Evolutionary conservation across 2,113 vertebrate species (phyloP), one percentile per base, ranked within the genome.

Genomic region (Cheilinus undulatus): DNA sequence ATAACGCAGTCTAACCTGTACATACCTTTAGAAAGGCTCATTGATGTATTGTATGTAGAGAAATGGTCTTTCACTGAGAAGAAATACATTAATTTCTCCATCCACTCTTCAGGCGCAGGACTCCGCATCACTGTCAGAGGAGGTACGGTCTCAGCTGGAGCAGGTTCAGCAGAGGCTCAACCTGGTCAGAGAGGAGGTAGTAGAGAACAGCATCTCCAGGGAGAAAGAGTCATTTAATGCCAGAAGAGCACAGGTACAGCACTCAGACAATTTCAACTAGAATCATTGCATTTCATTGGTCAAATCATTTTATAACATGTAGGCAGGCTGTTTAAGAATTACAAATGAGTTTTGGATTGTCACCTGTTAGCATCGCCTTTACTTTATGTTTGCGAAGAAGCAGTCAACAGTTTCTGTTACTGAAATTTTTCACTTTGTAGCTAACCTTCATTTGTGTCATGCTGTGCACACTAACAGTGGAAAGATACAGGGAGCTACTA

Each of bases 161-260:
- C 68, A 95, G 59, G 95, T 97, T 27, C 97, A 99, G 89, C 96
- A 97, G 89, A 95, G 96, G 69, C 92, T 99, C 17, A 94, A 89
- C 42, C 91, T 96, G 57, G 96, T 99, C 80, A 92, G 98, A 69
- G 95, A 96, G 69, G 97, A 98, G 74, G 97, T 99, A 0, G 89
- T 98, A 4, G 97, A 99, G 86, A 99, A 96, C 92, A 98, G 96
- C 90, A 95, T 97, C 68, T 97, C 96, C 46, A 94, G 96, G 74
- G 97, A 99, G 83, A 99, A 99, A 73, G 97, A 99, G 76, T 95
- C 97, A 59, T 99, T 99, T 80, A 99, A 98, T 60, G 95, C 96
- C 32, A 95, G 96, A 80, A 94, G 96, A 60, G 97, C 97, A 60
- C 97, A 99, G 96, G 98, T 96, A 10, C 51, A n/a, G 10, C 51